phyloP scores from a whole-genome alignment of 2,888 invertebrate genomes.

The Dasysyrphus tricinctus region DNA sequence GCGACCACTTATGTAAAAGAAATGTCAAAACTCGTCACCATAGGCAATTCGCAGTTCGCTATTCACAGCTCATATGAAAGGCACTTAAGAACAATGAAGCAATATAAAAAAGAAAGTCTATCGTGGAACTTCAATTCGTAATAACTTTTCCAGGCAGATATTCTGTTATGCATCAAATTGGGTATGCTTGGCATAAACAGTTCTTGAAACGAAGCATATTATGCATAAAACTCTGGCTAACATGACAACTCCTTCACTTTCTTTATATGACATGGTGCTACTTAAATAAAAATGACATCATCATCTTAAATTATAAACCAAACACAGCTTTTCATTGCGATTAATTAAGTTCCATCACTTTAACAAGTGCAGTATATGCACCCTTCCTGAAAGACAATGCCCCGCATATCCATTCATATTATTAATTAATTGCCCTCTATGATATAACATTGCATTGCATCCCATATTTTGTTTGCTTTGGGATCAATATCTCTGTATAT shows the following conservation, averaged over 20 bases:
- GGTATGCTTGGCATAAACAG: not conserved
- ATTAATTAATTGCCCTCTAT: slow-evolving; percentile 51
- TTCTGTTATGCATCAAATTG: too few species aligned
- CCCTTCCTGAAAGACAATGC: slow-evolving; percentile 42
- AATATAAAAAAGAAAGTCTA: too few species aligned
- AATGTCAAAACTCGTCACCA: too few species aligned
- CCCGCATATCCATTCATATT: slow-evolving; percentile 53
- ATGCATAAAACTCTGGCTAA: not conserved
- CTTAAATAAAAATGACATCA: slow-evolving; percentile 48
- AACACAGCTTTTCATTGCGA: slow-evolving; percentile 45
- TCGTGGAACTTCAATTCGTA: too few species aligned
- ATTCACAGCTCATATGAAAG: too few species aligned
- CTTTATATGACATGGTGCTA: too few species aligned
- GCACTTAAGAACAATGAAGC: too few species aligned
- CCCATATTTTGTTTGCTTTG: slow-evolving; percentile 1
- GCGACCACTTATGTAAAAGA: too few species aligned
- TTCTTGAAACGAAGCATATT: not conserved
- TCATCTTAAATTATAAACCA: slow-evolving; percentile 17
- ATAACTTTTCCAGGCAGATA: too few species aligned
- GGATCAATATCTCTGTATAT: slow-evolving; percentile 37
- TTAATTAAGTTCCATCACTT: slow-evolving; percentile 63
- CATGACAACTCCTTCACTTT: not conserved
- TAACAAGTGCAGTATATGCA: slow-evolving; percentile 47
- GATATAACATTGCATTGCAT: slow-evolving; percentile 23
- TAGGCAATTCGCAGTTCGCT: too few species aligned